Base-by-base conservation (phyloP, 2,113 vertebrate species). In the Neolamprologus ventralis region DNA sequence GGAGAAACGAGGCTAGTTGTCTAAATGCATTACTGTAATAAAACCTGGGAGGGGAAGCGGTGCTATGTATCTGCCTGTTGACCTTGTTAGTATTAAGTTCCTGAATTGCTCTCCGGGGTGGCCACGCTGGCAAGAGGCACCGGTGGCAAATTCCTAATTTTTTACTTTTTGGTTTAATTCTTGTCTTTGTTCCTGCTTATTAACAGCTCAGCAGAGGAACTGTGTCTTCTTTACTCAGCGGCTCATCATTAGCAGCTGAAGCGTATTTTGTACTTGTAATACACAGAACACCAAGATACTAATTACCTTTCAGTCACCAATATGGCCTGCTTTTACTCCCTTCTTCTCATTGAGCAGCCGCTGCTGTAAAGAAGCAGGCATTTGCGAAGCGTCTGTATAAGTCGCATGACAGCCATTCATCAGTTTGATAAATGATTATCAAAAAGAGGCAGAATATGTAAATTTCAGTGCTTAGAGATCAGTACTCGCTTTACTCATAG, bases 21-120 rank as follows among this genome's bases (percentile, higher is more conserved):
- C 93, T 73, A 17, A 87, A 89, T 87, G 85, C 82, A 89, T 93
- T 93, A 94, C 90, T 86, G 68, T 85, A 91, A 90, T 87, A 90
- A 81, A 91, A 87, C 88, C 84, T 85, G 58, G 80, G 68, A 90
- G 87, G 65, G 84, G 73, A 57, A 60, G 85, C 7, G 68, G 81
- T 84, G 58, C 84, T 19, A 26, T 86, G 89, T 79, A 87, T 92
- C 63, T 87, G 80, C 58, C 3, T 83, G 79, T 81, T 91, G 91
- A 94, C 92, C 90, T 93, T 95, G 93, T 93, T 91, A n/a, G 54
- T 87, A 78, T 84, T 82, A 90, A 83, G 31, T 88, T 92, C 42
- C 79, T 81, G 87, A 86, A 89, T 90, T 55, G 65, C 84, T 91
- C 90, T 85, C 83, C 10, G 47, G 90, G 82, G 91, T 84, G 33